These are phyloP conservation scores for Zosterops hypoxanthus DNA, from an alignment of 2,113 vertebrate species.

Conservation along the genomic window DNA sequence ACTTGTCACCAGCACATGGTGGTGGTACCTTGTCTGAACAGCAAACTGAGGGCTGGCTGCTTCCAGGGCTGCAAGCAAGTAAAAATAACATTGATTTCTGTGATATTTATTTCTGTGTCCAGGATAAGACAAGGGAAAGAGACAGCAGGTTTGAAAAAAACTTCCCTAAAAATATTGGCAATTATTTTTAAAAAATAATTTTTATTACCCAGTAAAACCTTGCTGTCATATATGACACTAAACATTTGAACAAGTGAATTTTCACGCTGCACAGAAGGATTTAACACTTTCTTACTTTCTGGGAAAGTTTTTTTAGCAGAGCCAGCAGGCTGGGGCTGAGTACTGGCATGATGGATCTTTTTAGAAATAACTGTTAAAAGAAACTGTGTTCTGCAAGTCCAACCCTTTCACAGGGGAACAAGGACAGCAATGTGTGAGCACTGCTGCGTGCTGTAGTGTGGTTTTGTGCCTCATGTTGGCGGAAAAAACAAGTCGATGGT, in stretches of 20 bases:
- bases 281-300: not conserved
- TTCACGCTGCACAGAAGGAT: not conserved
- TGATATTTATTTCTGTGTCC: not conserved
- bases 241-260: not conserved
- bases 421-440: slow-evolving; percentile 37
- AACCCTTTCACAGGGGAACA: slow-evolving; percentile 7
- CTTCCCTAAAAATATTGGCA: not conserved
- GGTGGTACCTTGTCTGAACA: not conserved
- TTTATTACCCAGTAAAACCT: not conserved
- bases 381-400: slow-evolving; percentile 14
- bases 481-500: slow-evolving; percentile 18
- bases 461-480: not conserved
- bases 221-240: not conserved
- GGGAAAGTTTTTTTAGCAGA: not conserved
- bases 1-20: not conserved
- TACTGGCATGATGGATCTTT: not conserved
- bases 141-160: not conserved
- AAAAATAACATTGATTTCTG: not conserved
- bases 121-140: not conserved
- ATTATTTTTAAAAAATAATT: not conserved
- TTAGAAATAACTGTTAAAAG: slow-evolving; percentile 33
- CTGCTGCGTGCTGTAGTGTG: not conserved
- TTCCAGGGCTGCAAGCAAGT: not conserved
- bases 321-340: not conserved
- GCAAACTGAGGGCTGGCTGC: not conserved